Conservation (phyloP, 1,140 invertebrate species). For the Drosophila jambulina region DNA sequence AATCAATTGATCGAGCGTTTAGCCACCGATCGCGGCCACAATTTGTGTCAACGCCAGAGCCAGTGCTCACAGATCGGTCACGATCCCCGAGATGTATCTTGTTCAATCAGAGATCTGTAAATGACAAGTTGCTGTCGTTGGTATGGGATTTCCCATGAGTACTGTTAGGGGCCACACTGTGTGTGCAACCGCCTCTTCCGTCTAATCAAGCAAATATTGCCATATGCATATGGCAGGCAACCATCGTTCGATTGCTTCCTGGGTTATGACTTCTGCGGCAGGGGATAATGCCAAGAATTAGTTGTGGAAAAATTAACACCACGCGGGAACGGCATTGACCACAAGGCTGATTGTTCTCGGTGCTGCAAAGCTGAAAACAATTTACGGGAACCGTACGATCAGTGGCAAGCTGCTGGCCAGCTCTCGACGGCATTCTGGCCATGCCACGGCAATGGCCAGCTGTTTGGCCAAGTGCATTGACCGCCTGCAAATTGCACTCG, state of each 20-base stretch:
- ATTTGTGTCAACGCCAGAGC: constrained; percentile 39
- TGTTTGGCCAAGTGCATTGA: constrained; percentile 74
- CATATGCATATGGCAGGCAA: constrained; percentile 41
- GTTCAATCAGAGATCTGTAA: constrained; percentile 14
- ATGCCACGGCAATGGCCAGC: constrained; percentile 23
- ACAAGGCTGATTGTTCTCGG: constrained; percentile 59
- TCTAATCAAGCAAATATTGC: constrained; percentile 47
- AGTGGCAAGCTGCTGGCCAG: constrained; percentile 14
- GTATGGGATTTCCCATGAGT: constrained; percentile 29
- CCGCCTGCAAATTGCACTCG: constrained; percentile 65
- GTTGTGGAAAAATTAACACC: constrained; percentile 82
- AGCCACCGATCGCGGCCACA: constrained; percentile 12
- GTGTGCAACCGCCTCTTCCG: constrained; percentile 44
- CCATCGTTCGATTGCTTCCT: constrained; percentile 55
- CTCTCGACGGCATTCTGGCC: constrained; percentile 31
- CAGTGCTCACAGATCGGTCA: constrained; percentile 7
- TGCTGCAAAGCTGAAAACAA: constrained; percentile 63
- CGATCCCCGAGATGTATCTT: constrained; percentile 17
- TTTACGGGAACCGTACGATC: constrained; percentile 73
- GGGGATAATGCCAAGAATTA: constrained; percentile 77
- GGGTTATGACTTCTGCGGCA: constrained; percentile 77
- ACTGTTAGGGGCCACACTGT: constrained; percentile 25
- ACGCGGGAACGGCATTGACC: constrained; percentile 68
- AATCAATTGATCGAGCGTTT: constrained; percentile 22
- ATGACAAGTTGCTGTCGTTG: constrained; percentile 23